Evolutionary conservation across 2,888 invertebrate species (phyloP), one percentile per base, ranked within the genome.

Genomic region (Pyrgus malvae): DNA sequence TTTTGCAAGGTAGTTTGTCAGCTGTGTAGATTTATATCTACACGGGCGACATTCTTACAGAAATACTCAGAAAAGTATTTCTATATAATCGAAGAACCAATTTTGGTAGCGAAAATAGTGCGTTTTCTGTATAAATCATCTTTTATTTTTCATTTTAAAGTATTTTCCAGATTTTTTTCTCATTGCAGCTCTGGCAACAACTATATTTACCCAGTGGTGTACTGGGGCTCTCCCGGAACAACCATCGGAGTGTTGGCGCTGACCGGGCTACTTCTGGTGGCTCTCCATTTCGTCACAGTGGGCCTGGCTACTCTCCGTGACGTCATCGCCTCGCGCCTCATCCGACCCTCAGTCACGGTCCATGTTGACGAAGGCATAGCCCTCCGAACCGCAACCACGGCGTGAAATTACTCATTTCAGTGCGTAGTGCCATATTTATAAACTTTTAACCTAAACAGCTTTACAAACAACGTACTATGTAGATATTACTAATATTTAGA

Each of bases 191-290:
- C 91, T 58, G 94, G 94, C 27, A 81, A 92, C 56, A 91, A 90
- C 25, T 94, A 91, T 73, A 94, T 97, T 59, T 97, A 97, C 77
- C 92, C 93, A 17, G 93, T 96, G 54, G 81, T 97, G 56, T 92
- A 96, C 80, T 97, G 96, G 96, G 87, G 91, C 21, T 91, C 70
- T 1, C 94, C 95, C 0, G 91, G 92, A 6, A 77, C 82, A 21
- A 92, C 95, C 0, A 72, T 91, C 7, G 80, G 92, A 6, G 91
- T 94, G 9, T 92, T 93, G 50, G 70, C 91, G 0, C 88, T 93
- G 31, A 94, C 94, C n/a, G 90, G 92, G 0, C 67, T 93, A 1
- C 91, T 95, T 61, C 84, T 95, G 4, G 71, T 93, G 6, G 59
- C 92, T 11, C 80, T 95, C 5, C 94, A 95, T 76, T 81, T 92